Conservation (phyloP, 2,113 vertebrate genomes). For the Blennius ocellaris region DNA sequence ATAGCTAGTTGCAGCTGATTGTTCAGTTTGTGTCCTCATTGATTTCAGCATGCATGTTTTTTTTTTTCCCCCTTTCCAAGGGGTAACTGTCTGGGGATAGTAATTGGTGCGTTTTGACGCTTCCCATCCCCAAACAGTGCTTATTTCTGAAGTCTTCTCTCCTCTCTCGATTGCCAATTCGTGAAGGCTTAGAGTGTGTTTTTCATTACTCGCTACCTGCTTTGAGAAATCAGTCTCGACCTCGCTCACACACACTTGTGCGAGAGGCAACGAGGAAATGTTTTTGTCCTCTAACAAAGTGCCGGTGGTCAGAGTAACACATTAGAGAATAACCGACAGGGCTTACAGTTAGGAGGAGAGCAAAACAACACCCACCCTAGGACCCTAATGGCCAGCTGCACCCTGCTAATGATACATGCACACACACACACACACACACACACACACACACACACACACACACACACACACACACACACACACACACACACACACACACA, state of each 20-base stretch:
- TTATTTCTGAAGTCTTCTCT: slow-evolving; percentile 82
- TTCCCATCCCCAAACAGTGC: slow-evolving; percentile 77
- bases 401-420: slow-evolving; percentile 71
- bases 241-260: slow-evolving; percentile 76
- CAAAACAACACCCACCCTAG: slow-evolving; percentile 69
- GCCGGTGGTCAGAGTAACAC: slow-evolving; percentile 74
- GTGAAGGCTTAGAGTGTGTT: slow-evolving; percentile 75
- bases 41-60: slow-evolving; percentile 68
- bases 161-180: slow-evolving; percentile 82
- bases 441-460: not conserved
- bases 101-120: slow-evolving; percentile 82
- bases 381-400: slow-evolving; percentile 78
- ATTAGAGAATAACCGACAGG: slow-evolving; percentile 66
- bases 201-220: slow-evolving; percentile 84
- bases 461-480: too few species aligned
- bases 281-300: slow-evolving; percentile 82
- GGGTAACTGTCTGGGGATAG: slow-evolving; percentile 75
- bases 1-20: slow-evolving; percentile 84
- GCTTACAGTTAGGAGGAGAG: slow-evolving; percentile 52
- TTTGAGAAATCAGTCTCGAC: slow-evolving; percentile 84
- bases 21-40: slow-evolving; percentile 83
- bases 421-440: slow-evolving; percentile 19
- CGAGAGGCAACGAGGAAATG: slow-evolving; percentile 74
- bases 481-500: slow-evolving; percentile 17
- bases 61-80: slow-evolving; percentile 33